A percentile compares a stretch with the other conserved stretches of the same genome.
Evolutionary conservation across 1,140 invertebrate species (phyloP).

Genomic region (Rhagoletis zephyria): DNA sequence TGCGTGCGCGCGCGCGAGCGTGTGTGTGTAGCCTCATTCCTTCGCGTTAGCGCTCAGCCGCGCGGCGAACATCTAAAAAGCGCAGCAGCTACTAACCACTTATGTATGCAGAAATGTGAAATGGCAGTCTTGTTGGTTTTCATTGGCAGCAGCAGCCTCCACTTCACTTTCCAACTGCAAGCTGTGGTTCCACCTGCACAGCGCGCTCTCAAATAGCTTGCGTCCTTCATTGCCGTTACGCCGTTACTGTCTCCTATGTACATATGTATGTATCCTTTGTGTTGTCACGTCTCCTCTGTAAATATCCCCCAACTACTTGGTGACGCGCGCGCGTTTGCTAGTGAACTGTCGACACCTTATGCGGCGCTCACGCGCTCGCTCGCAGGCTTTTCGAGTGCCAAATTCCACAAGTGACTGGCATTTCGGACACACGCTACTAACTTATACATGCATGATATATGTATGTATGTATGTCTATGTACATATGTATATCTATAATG

Average conservation of each 20-base stretch:
- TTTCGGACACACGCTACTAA: not conserved
- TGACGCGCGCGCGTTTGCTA: not conserved
- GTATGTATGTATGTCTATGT: not conserved
- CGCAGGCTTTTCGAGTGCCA: not conserved
- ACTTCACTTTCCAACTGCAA: not conserved
- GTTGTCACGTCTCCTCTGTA: conserved; percentile 34
- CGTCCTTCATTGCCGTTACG: not conserved
- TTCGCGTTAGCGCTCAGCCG: too few relatives aligned
- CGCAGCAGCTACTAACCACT: not conserved
- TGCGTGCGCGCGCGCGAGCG: not conserved
- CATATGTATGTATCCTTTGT: not conserved
- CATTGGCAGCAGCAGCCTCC: not conserved
- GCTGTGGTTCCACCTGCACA: not conserved
- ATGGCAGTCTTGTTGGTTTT: too few relatives aligned
- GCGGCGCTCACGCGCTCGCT: not conserved
- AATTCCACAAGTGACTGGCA: conserved; percentile 17
- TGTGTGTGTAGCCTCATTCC: not conserved
- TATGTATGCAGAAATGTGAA: not conserved
- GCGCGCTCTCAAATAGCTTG: not conserved
- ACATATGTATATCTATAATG: not conserved
- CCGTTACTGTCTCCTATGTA: not conserved
- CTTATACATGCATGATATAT: not conserved
- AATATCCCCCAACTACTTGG: conserved; percentile 38
- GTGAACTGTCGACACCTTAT: not conserved
- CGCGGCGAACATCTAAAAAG: not conserved